Evolutionary conservation across 2,113 vertebrate genomes (phyloP), one percentile per base, ranked within the genome.

Genomic region (Arvicanthis niloticus): DNA sequence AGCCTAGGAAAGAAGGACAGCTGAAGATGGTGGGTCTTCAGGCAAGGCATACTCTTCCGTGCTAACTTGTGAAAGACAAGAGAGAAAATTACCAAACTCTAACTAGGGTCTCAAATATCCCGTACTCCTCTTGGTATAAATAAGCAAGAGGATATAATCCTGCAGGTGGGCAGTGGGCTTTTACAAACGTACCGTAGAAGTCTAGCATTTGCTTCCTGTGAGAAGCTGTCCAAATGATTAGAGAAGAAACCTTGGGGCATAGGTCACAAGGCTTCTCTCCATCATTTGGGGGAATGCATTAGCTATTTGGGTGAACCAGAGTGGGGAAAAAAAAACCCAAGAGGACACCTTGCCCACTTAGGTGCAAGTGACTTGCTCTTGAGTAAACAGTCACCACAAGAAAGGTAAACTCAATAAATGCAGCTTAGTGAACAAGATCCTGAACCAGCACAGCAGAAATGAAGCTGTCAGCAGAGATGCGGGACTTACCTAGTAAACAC

Each of bases 71-170:
- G 95, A 91, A 92, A 92, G 51, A 85, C 88, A 21, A 77, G 53
- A 73, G 37, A 93, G 65, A 85, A 96, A 93, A 92, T 37, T 15
- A 58, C 16, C 40, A 34, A 22, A 37, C 3, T 48, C 7, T 72
- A 60, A 67, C n/a, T 87, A 93, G n/a, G 26, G 19, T 29, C 10
- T 86, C 68, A 85, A 58, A 68, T 82, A 84, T 1, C 15, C 24
- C 11, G 31, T 26, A 45, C 85, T 86, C 26, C 42, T 42, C 87
- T 76, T 16, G 15, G 21, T 60, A 72, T 51, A 17, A 76, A 65
- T 62, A n/a, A 76, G 53, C 4, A 84, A 96, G 89, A 91, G 94
- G 62, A 89, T 58, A n/a, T 84, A 72, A 87, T 76, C 22, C n/a
- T 51, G 34, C 62, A 31, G 37, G 19, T 60, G 37, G 80, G 84